phyloP scores from a whole-genome alignment of 2,888 invertebrate genomes.

The Drosophila colorata region DNA sequence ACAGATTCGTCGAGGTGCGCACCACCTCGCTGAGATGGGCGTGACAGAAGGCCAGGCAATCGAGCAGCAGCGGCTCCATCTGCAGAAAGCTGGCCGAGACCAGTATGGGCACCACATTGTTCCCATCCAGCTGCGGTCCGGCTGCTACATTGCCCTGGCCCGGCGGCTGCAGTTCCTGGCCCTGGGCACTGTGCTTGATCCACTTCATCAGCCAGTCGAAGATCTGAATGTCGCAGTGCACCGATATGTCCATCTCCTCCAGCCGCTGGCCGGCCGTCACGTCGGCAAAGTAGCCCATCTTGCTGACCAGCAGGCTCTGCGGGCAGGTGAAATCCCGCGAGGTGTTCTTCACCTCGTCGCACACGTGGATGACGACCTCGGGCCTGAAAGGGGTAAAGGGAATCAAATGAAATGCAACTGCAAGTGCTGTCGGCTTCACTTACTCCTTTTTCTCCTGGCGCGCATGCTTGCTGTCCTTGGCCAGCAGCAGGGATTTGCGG shows the following conservation, averaged over 20 bases:
- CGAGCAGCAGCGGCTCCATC: constrained; percentile 95
- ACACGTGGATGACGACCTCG: constrained; percentile 97
- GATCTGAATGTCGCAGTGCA: constrained; percentile 97
- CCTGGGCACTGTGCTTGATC: constrained; percentile 91
- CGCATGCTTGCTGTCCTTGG: constrained; percentile 62
- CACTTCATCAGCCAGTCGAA: constrained; percentile 99
- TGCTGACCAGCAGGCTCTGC: constrained; percentile 92
- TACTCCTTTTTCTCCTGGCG: constrained; percentile 68
- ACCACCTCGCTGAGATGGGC: constrained; percentile 95
- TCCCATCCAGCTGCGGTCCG: constrained; percentile 90
- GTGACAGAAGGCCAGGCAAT: constrained; percentile 94
- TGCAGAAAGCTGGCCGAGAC: constrained; percentile 97
- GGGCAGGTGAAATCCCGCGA: constrained; percentile 96
- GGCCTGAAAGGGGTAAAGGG: constrained; percentile 85
- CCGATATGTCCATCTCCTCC: constrained; percentile 97
- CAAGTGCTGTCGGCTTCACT: constrained; percentile 16
- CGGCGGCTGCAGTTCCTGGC: constrained; percentile 53
- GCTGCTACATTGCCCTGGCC: constrained; percentile 41
- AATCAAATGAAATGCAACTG: neutral
- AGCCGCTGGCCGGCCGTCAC: constrained; percentile 93
- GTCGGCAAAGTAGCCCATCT: constrained; percentile 98
- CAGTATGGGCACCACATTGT: constrained; percentile 95
- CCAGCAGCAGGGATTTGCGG: constrained; percentile 67
- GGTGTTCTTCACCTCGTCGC: constrained; percentile 95
- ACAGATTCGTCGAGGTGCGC: constrained; percentile 93